Evolutionary conservation across 1,140 invertebrate genomes (phyloP), one percentile per base, ranked within the genome.

Genomic region (Mizuhopecten yessoensis): DNA sequence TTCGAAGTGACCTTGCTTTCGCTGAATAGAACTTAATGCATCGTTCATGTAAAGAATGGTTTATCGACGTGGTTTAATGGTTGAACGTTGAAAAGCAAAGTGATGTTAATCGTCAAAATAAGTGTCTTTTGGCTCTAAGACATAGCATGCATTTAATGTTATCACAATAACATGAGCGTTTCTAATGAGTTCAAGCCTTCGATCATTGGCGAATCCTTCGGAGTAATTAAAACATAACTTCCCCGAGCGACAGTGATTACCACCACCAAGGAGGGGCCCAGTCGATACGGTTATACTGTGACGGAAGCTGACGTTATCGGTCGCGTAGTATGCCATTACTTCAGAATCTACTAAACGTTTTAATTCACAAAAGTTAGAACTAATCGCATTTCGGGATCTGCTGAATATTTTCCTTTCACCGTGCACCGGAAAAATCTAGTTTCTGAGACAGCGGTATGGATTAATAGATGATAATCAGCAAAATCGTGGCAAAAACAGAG

Each of bases 331-430:
- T 75, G 57, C 57, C 57, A 75, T 75, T 75, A 75, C 57, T 29
- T 75, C 57, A 75, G 11, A 75, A 75, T 75, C 57, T 29, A 75
- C 57, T 75, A 75, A 75, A 75, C n/a, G 57, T 75, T 75, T 75
- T 75, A 75, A 75, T 75, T 75, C 57, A 75, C 57, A 75, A 75
- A 75, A 75, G 57, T 2, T n/a, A 75, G 23, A 75, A 75, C 57
- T 75, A 75, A 75, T 75, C 57, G n/a, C 29, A 75, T 75, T 75
- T 29, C 57, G 57, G 57, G n/a, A 75, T 75, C 57, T 75, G 23
- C n/a, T 9, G n/a, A 75, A 75, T n/a, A n/a, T 75, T 75, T 75
- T 75, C n/a, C 57, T 75, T 75, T 75, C 57, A 75, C 3, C 57
- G 3, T 75, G 57, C 29, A 29, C 57, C 57, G 57, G 57, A 29